phyloP scores from a whole-genome alignment of 2,797 vertebrate genomes.

The Mus minutoides region DNA sequence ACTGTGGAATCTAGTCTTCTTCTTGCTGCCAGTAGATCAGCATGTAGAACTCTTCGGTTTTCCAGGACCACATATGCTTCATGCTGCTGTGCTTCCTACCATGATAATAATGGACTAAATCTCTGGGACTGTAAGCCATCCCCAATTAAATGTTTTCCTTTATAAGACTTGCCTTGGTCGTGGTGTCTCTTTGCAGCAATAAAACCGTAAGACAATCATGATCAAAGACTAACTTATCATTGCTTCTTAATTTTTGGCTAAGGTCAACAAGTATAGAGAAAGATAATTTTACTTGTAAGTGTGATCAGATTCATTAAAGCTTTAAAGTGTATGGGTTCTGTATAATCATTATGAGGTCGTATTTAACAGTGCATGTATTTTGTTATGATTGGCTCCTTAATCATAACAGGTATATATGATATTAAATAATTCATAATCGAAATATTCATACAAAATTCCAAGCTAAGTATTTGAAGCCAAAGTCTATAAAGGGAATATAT shows the following conservation, averaged over 20 bases:
- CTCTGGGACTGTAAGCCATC: not conserved
- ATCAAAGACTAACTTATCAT: not conserved
- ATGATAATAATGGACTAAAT: not conserved
- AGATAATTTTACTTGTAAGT: not conserved
- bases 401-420: not conserved
- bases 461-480: constrained; percentile 35
- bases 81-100: not conserved
- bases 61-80: not conserved
- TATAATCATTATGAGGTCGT: constrained; percentile 36
- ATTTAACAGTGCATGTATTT: constrained; percentile 9
- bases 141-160: not conserved
- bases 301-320: not conserved
- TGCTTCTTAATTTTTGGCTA: not conserved
- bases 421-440: constrained; percentile 35
- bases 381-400: not conserved
- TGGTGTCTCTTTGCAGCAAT: not conserved
- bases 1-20: not conserved
- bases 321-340: not conserved
- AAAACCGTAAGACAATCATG: not conserved
- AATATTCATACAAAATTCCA: constrained; percentile 14
- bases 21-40: not conserved
- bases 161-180: not conserved
- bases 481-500: not conserved
- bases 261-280: not conserved
- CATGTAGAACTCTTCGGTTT: not conserved